A percentile compares a stretch with the other conserved stretches of the same genome.
Evolutionary conservation across 2,888 invertebrate species (phyloP).

Genomic region (Imbricaverruca yamaguchii): DNA sequence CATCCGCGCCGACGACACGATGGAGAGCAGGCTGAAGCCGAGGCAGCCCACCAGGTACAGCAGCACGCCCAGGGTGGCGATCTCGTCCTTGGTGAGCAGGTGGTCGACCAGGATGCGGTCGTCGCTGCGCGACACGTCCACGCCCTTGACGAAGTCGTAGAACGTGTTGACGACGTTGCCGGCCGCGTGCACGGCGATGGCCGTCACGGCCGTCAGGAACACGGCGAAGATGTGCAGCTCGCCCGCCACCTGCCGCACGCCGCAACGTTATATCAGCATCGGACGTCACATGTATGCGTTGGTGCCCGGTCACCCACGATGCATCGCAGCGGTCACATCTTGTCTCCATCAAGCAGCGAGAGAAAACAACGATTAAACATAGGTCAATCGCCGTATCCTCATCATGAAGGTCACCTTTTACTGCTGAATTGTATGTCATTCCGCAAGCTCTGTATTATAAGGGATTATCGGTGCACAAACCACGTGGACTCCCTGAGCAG

Average conservation of each 20-base stretch:
- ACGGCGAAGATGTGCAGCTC: slow-evolving; percentile 73
- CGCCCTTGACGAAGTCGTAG: slow-evolving; percentile 88
- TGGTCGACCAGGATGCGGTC: slow-evolving; percentile 92
- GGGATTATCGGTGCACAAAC: too few relatives aligned
- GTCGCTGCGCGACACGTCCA: slow-evolving; percentile 86
- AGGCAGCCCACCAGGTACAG: slow-evolving; percentile 78
- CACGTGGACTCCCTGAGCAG: too few relatives aligned
- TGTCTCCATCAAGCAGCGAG: too few relatives aligned
- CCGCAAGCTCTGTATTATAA: too few relatives aligned
- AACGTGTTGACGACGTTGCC: slow-evolving; percentile 96
- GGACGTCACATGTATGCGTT: too few relatives aligned
- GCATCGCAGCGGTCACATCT: too few relatives aligned
- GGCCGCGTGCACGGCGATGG: slow-evolving; percentile 87
- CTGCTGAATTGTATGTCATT: too few relatives aligned
- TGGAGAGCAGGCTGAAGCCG: slow-evolving; percentile 66
- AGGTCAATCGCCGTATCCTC: too few relatives aligned
- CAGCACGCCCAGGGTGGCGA: slow-evolving; percentile 80
- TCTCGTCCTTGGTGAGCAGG: slow-evolving; percentile 70
- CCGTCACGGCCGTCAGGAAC: slow-evolving; percentile 72
- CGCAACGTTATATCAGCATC: too few relatives aligned
- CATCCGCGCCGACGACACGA: slow-evolving; percentile 82
- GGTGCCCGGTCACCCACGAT: too few relatives aligned
- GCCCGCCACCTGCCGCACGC: slow-evolving; percentile 33
- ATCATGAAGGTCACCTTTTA: too few relatives aligned
- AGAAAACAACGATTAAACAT: too few relatives aligned